phyloP scores from a whole-genome alignment of 2,888 invertebrate species.

The Polyommatus iphigenia region DNA sequence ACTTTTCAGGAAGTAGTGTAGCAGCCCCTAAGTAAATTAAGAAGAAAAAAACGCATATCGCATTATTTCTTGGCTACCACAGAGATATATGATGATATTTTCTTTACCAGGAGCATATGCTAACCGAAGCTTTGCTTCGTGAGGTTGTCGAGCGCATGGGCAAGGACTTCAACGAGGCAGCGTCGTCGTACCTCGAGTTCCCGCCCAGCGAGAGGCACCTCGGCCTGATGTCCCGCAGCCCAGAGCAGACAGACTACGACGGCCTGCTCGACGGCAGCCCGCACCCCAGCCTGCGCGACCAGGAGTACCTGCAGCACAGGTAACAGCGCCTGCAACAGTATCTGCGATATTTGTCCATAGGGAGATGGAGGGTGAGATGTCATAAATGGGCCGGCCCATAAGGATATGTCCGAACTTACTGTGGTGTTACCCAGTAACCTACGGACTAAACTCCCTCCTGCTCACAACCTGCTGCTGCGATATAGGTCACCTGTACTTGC shows the following conservation, averaged over 20 bases:
- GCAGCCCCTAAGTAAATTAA: no score
- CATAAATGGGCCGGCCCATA: no score
- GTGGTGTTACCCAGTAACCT: no score
- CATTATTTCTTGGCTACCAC: no score
- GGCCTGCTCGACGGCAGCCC: conserved; percentile 84
- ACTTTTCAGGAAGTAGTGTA: no score
- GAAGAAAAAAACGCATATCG: no score
- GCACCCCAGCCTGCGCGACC: conserved; percentile 90
- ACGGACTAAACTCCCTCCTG: no score
- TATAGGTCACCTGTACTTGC: no score
- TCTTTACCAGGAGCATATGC: conserved; percentile 77
- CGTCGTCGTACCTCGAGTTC: conserved; percentile 83
- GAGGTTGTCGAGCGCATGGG: conserved; percentile 90
- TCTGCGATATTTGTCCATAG: no score
- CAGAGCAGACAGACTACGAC: conserved; percentile 86
- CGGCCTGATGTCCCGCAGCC: conserved; percentile 75
- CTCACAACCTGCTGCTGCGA: no score
- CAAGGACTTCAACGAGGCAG: conserved; percentile 84
- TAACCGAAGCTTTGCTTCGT: conserved; percentile 86
- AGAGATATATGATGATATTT: neutral
- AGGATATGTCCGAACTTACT: no score
- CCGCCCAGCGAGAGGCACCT: conserved; percentile 73
- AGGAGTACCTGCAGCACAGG: conserved; percentile 93
- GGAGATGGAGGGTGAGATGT: no score
- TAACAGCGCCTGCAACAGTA: conserved; percentile 74